A percentile compares a stretch with the other conserved stretches of the same genome.
phyloP scores from a whole-genome alignment of 1,140 invertebrate species.

The Phortica variegata region DNA sequence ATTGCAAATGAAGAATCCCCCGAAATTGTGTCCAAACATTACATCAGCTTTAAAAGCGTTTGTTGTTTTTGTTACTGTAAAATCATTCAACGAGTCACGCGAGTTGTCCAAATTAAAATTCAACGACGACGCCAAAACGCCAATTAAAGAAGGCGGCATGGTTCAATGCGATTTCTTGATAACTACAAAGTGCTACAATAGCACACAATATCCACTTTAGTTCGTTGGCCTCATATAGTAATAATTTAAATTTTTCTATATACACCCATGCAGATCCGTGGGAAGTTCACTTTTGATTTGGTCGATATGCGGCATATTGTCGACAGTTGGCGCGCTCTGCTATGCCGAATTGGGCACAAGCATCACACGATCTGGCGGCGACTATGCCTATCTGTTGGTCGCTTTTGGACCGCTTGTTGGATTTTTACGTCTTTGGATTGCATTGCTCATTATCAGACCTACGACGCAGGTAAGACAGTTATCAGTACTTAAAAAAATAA shows the following conservation, averaged over 20 bases:
- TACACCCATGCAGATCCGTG: slow-evolving; percentile 61
- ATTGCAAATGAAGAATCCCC: slow-evolving; percentile 18
- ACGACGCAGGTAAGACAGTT: slow-evolving; percentile 62
- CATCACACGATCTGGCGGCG: slow-evolving; percentile 80
- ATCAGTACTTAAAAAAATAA: too few species aligned
- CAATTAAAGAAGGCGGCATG: slow-evolving; percentile 4
- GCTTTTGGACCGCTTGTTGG: slow-evolving; percentile 87
- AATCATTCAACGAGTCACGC: slow-evolving; percentile 27
- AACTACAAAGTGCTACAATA: slow-evolving; percentile 14
- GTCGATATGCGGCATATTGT: slow-evolving; percentile 72
- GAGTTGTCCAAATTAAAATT: slow-evolving; percentile 2
- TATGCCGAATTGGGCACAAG: slow-evolving; percentile 85
- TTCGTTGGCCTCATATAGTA: slow-evolving; percentile 10
- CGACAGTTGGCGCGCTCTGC: slow-evolving; percentile 75
- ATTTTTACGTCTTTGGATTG: slow-evolving; percentile 86
- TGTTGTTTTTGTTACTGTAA: slow-evolving; percentile 9
- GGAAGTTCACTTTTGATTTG: slow-evolving; percentile 73
- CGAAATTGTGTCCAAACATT: slow-evolving; percentile 31
- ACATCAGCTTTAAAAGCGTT: slow-evolving; percentile 31
- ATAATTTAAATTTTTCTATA: slow-evolving; percentile 6
- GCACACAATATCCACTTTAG: not conserved
- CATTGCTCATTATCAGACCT: slow-evolving; percentile 80
- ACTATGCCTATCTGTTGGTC: slow-evolving; percentile 84
- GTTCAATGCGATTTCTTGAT: slow-evolving; percentile 5
- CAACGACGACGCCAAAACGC: not conserved